Percentiles rank a stretch among this genome's conserved stretches.
These are phyloP conservation scores for Nerophis ophidion DNA, from an alignment of 2,113 vertebrate species.

Conservation along the genomic window DNA sequence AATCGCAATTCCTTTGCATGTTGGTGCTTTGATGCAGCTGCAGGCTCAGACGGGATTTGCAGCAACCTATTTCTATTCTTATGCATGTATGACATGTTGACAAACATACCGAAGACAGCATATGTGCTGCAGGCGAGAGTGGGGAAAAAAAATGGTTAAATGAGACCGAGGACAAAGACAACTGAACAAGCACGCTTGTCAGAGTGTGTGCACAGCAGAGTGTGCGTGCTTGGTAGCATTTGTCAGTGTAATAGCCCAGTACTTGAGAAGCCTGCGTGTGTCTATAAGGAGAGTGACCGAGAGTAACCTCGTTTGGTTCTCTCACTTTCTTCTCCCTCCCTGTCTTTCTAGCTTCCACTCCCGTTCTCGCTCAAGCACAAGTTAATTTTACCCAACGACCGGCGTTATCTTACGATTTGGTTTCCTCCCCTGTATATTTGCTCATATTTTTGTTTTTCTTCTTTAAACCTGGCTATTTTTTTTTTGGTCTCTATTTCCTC, in stretches of 20 bases:
- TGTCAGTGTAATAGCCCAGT: slow-evolving; percentile 24
- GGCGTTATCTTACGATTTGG: background rate
- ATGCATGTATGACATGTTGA: slow-evolving; percentile 6
- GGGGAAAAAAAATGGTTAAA: background rate
- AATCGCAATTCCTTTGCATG: slow-evolving; percentile 14
- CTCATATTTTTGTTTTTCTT: background rate
- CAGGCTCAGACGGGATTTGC: slow-evolving; percentile 18
- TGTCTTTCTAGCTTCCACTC: slow-evolving; percentile 14
- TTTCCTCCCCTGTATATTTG: background rate
- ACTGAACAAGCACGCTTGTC: slow-evolving; percentile 8
- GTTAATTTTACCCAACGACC: background rate
- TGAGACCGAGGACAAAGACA: background rate
- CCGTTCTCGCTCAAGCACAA: background rate
- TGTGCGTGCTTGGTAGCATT: slow-evolving; percentile 10
- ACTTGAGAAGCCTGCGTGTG: slow-evolving; percentile 28
- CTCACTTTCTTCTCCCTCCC: slow-evolving; percentile 1
- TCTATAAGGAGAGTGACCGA: slow-evolving; percentile 46
- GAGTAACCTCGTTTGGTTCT: slow-evolving; percentile 65
- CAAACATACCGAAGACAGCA: background rate
- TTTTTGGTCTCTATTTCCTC: background rate
- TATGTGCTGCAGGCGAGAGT: background rate
- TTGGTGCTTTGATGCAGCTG: slow-evolving; percentile 17
- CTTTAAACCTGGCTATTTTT: background rate
- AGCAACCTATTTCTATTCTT: background rate
- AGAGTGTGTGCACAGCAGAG: slow-evolving; percentile 9